These are phyloP conservation scores for Acanthosoma haemorrhoidale DNA, from an alignment of 2,888 invertebrate species.

Conservation along the genomic window DNA sequence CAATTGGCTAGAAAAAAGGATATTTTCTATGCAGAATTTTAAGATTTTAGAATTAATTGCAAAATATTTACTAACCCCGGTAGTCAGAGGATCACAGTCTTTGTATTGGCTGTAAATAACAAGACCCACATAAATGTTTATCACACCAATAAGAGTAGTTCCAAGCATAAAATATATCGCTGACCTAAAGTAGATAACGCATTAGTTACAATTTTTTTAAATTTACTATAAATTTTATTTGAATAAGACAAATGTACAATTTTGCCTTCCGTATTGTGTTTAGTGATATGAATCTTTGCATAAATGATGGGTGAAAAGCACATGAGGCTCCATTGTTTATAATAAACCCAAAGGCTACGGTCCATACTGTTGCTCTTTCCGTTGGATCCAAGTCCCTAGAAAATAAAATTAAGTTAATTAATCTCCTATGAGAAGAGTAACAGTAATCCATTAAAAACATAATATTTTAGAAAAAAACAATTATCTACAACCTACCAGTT, in stretches of 20 bases:
- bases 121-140: slow-evolving; percentile 56
- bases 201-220: no score
- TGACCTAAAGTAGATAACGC: not conserved
- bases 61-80: no score
- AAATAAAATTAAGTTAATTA: not conserved
- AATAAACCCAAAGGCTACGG: not conserved
- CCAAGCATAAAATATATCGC: slow-evolving; percentile 44
- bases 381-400: not conserved
- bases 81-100: slow-evolving; percentile 55
- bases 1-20: no score
- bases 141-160: slow-evolving; percentile 52
- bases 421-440: no score
- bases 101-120: slow-evolving; percentile 59
- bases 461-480: no score
- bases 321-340: not conserved
- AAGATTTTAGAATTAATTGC: no score
- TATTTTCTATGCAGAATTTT: no score
- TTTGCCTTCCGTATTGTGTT: not conserved
- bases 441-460: no score
- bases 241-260: not conserved
- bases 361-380: not conserved
- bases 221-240: no score
- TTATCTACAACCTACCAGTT: slow-evolving; percentile 63
- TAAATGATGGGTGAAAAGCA: not conserved
- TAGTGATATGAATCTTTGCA: not conserved